Evolutionary conservation across 2,888 invertebrate species (phyloP).

Genomic region (Phanerotoma sp.): DNA sequence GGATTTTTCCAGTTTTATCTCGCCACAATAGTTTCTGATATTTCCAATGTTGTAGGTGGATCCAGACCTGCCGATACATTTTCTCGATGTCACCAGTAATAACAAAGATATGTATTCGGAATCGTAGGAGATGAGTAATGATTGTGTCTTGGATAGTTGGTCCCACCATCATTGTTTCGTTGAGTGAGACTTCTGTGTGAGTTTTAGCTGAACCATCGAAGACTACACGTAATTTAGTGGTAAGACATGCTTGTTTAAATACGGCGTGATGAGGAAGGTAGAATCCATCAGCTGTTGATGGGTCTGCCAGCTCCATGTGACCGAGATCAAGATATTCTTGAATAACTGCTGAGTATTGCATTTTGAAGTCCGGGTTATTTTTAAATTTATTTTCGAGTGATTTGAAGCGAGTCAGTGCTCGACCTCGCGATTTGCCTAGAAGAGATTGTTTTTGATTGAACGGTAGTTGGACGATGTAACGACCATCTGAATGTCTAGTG

Average conservation of each 20-base stretch:
- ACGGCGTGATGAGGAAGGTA: constrained; percentile 33
- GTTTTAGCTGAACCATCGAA: constrained; percentile 22
- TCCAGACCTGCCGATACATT: no score
- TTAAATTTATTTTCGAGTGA: constrained; percentile 18
- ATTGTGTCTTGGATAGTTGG: no score
- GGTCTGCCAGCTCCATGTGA: constrained; percentile 11
- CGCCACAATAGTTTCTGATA: constrained; percentile 12
- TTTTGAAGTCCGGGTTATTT: constrained; percentile 9
- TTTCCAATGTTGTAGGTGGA: no score
- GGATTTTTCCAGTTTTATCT: constrained; percentile 21
- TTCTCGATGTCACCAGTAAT: no score
- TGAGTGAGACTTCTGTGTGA: constrained; percentile 21
- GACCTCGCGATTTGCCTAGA: constrained; percentile 9
- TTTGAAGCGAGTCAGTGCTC: constrained; percentile 18
- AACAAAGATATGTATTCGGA: no score
- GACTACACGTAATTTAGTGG: constrained; percentile 19
- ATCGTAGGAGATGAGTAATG: no score
- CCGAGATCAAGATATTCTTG: constrained; percentile 19
- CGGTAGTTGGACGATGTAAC: constrained; percentile 23
- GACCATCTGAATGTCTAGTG: constrained; percentile 1
- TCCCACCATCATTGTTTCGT: no score
- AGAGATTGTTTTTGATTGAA: constrained; percentile 16
- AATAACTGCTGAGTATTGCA: constrained; percentile 15
- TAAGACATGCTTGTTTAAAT: constrained; percentile 14
- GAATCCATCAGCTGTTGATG: constrained; percentile 9